Evolutionary conservation across 92 coral and sea anemone species (phyloP), one percentile per base, ranked within the genome.

Genomic region (Zoanthus solanderi): DNA sequence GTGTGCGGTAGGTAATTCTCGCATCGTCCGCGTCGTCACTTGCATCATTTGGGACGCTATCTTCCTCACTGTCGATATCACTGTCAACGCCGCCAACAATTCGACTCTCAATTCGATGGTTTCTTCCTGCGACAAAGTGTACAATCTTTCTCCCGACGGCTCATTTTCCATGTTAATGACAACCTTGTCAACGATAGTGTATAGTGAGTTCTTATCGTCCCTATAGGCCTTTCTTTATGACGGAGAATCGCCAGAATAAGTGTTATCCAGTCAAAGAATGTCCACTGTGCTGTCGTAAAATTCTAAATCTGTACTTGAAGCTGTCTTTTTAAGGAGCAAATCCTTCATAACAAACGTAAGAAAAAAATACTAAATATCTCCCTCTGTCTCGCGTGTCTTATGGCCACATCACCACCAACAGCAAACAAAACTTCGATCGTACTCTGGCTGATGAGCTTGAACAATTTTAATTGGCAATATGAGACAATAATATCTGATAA

Each of bases 371-470:
- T 85, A 56, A 79, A 90, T 32, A 75, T 84, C 87, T 90, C 92
- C 74, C 87, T 90, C 63, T 72, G 83, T 84, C 92, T 78, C n/a
- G 89, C 90, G 37, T 90, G 92, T 67, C 83, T 90, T 48, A 90
- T 83, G 37, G 92, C 82, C 72, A 90, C 76, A 57, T 85, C 92
- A 72, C 57, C 83, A 56, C 83, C 71, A 57, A 78, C 83, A 57
- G 53, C 71, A 78, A 78, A 78, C 83, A 78, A 56, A 78, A 78
- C 23, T 23, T 23, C 23, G 14, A 56, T 78, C 31, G 71, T 34
- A 78, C 14, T 78, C 71, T 56, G 71, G 83, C 52, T 78, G 83
- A 57, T 78, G 71, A 78, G 83, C 68, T 78, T 47, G 83, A 78
- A 78, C 83, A 5, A 78, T 32, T 78, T 78, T 50, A 53, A 78